These are phyloP conservation scores for Oryctes rhinoceros DNA, from an alignment of 1,140 invertebrate genomes.

Conservation along the genomic window DNA sequence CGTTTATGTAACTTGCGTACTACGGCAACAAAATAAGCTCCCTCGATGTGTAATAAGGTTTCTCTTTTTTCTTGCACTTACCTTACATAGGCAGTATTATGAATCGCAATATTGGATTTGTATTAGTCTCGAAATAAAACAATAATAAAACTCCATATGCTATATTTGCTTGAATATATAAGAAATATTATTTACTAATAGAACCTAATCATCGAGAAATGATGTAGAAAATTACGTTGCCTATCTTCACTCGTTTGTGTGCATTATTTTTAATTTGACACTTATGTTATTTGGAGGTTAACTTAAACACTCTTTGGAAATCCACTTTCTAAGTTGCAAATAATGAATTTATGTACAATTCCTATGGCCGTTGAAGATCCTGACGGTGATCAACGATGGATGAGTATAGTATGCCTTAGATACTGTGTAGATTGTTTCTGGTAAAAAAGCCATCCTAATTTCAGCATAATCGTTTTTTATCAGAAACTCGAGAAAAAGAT, in stretches of 20 bases:
- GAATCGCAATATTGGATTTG: too few relatives aligned
- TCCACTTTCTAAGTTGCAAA: constrained; percentile 37
- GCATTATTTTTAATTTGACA: constrained; percentile 18
- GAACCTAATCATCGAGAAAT: too few relatives aligned
- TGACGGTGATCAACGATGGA: constrained; percentile 60
- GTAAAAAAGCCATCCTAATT: constrained; percentile 53
- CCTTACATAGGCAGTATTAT: too few relatives aligned
- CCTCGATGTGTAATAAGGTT: too few relatives aligned
- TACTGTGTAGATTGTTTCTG: not conserved
- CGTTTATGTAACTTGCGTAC: too few relatives aligned
- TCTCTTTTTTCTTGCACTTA: too few relatives aligned
- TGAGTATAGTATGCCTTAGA: constrained; percentile 58
- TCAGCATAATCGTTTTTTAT: constrained; percentile 83
- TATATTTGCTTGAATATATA: too few relatives aligned
- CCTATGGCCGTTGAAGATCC: constrained; percentile 56
- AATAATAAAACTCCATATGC: too few relatives aligned
- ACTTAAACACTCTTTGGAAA: constrained; percentile 22
- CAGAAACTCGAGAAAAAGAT: constrained; percentile 84
- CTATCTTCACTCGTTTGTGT: not conserved
- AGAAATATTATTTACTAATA: too few relatives aligned
- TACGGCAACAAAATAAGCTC: too few relatives aligned
- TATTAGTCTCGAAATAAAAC: too few relatives aligned
- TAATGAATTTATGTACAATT: constrained; percentile 58
- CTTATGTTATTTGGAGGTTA: constrained; percentile 23
- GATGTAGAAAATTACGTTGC: too few relatives aligned